Base-by-base conservation (phyloP, 1,140 invertebrate species). In the Scaptomyza graminum region DNA sequence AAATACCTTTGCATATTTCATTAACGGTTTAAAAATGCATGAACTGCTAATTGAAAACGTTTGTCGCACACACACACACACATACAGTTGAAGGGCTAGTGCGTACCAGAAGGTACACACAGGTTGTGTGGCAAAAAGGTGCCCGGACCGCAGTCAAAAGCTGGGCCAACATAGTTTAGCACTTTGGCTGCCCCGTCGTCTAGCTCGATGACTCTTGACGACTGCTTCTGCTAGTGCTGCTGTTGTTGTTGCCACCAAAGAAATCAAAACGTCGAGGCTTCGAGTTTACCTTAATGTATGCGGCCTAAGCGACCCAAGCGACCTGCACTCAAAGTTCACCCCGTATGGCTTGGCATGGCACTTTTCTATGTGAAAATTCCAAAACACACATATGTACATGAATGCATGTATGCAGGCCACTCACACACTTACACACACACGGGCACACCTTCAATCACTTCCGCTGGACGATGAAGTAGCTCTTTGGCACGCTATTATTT, bases 21-120 rank as follows among this genome's bases (percentile, higher is more conserved):
- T 89, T 79, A 88, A 83, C 51, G 68, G 67, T 67, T 90, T 74
- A 90, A 90, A 91, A 90, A 91, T 91, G 81, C 85, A 90, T 88
- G 90, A 81, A 72, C 79, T 90, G 74, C 79, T 91, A 91, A 91
- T 91, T 91, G 90, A 90, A 91, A 90, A 91, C 79, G 82, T 91
- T 90, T 90, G 90, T 91, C 90, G 85, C 49, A 50, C 52, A 66
- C 37, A 65, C 34, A 41, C 43, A 52, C 37, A 52, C 22, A 41
- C 16, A 50, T 18, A 55, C 28, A 46, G 28, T 41, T 41, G n/a
- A 41, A 41, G 37, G 37, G 37, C 37, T 34, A 70, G 77, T 89
- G 80, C 76, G 84, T 90, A 75, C 59, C 75, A 54, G 43, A 15
- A 70, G 62, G 61, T 55, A 67, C 12, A 39, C 37, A 39, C 18